phyloP scores from a whole-genome alignment of 2,113 vertebrate species.

The Ellobius talpinus region DNA sequence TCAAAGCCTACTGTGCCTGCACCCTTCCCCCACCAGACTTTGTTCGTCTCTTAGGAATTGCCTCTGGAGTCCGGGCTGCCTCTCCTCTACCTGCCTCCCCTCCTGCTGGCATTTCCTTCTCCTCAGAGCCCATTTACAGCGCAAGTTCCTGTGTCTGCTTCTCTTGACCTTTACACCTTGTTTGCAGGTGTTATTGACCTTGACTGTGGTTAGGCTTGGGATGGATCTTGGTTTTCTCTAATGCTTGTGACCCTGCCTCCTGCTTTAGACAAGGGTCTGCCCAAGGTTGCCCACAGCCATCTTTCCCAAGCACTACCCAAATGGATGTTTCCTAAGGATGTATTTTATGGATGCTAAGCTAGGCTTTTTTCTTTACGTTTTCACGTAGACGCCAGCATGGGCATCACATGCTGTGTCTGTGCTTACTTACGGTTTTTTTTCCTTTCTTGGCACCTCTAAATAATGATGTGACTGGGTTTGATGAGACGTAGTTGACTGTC shows the following conservation, averaged over 20 bases:
- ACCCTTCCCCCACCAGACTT: neutral
- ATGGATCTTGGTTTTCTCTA: neutral
- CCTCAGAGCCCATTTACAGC: neutral
- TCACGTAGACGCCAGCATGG: neutral
- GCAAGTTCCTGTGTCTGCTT: neutral
- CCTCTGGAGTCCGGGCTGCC: neutral
- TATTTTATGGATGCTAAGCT: neutral
- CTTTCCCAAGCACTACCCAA: neutral
- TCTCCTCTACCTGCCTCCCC: neutral
- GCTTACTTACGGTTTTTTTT: neutral
- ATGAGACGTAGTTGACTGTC: neutral
- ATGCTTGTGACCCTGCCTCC: neutral
- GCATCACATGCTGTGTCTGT: neutral
- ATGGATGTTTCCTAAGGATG: neutral
- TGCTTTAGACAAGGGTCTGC: neutral
- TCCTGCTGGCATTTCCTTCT: neutral
- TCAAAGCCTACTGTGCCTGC: neutral
- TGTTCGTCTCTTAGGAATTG: slow-evolving; percentile 7
- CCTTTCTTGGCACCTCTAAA: neutral
- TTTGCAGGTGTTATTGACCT: neutral
- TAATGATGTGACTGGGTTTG: neutral
- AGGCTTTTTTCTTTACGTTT: neutral
- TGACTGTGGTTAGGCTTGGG: neutral
- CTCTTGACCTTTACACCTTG: slow-evolving; percentile 33
- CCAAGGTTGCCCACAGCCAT: neutral